Percentiles rank a stretch among this genome's conserved stretches.
phyloP scores from a whole-genome alignment of 2,888 invertebrate genomes.

The Agonopterix alstromeriana region DNA sequence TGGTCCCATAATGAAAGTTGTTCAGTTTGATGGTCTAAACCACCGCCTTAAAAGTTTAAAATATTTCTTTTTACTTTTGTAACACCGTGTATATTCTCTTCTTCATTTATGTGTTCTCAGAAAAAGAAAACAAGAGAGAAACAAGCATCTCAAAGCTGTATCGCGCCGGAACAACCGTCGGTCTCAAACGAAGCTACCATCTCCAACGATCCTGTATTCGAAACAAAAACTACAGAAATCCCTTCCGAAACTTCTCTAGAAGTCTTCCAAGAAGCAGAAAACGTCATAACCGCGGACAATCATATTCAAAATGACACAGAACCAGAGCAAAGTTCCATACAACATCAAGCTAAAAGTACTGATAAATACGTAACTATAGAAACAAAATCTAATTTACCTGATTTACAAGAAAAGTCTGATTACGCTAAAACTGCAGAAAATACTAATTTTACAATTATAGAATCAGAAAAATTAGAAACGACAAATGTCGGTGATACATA shows the following conservation, averaged over 20 bases:
- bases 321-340: too few relatives aligned
- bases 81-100: too few relatives aligned
- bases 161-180: slow-evolving; percentile 3
- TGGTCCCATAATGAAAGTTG: too few relatives aligned
- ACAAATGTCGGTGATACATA: slow-evolving; percentile 12
- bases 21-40: too few relatives aligned
- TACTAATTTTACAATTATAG: not conserved
- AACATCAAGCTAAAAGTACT: not conserved
- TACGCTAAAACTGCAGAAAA: not conserved
- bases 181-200: not conserved
- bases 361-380: not conserved
- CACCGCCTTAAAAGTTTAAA: too few relatives aligned
- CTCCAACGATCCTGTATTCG: not conserved
- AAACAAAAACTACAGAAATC: slow-evolving; percentile 1
- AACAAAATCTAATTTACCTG: not conserved
- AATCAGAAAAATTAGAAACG: not conserved
- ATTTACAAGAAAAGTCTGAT: not conserved
- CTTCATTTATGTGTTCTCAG: slow-evolving; percentile 29
- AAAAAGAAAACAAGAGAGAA: slow-evolving; percentile 54
- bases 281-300: too few relatives aligned
- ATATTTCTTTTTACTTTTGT: too few relatives aligned
- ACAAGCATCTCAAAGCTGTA: slow-evolving; percentile 11
- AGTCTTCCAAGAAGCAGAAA: not conserved
- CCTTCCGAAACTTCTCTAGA: not conserved
- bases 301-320: too few relatives aligned